Evolutionary conservation across 2,797 vertebrate species (phyloP).

Genomic region (Arrhamphus sclerolepis): DNA sequence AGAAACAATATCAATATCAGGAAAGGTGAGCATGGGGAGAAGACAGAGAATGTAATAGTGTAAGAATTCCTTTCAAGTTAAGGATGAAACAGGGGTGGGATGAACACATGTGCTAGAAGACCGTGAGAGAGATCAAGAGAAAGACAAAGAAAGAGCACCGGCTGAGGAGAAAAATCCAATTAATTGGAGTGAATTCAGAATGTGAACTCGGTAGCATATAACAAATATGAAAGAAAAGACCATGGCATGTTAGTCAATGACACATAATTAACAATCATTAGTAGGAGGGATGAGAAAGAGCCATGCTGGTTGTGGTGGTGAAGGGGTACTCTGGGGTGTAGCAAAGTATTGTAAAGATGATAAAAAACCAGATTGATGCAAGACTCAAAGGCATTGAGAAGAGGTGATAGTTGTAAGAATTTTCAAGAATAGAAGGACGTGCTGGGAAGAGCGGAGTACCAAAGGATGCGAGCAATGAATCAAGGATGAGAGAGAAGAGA

Average conservation of each 20-base stretch:
- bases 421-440: constrained; percentile 42
- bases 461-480: constrained; percentile 51
- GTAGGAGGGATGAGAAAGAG: constrained; percentile 64
- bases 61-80: constrained; percentile 47
- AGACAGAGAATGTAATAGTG: constrained; percentile 19
- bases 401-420: constrained; percentile 13
- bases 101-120: constrained; percentile 25
- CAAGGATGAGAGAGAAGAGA: constrained; percentile 52
- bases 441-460: constrained; percentile 29
- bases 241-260: constrained; percentile 79
- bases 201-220: constrained; percentile 72
- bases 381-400: constrained; percentile 8
- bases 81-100: constrained; percentile 34
- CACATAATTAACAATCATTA: constrained; percentile 83
- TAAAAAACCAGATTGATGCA: background rate
- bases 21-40: constrained; percentile 10
- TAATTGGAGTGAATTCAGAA: constrained; percentile 74
- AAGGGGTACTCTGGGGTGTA: constrained; percentile 2
- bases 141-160: constrained; percentile 53
- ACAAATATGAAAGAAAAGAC: constrained; percentile 79
- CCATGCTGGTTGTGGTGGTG: constrained; percentile 21
- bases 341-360: constrained; percentile 15
- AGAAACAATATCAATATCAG: constrained; percentile 16
- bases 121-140: constrained; percentile 49
- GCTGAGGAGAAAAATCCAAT: constrained; percentile 74